Evolutionary conservation across 2,888 invertebrate species (phyloP).

Genomic region (Apantesis nais): DNA sequence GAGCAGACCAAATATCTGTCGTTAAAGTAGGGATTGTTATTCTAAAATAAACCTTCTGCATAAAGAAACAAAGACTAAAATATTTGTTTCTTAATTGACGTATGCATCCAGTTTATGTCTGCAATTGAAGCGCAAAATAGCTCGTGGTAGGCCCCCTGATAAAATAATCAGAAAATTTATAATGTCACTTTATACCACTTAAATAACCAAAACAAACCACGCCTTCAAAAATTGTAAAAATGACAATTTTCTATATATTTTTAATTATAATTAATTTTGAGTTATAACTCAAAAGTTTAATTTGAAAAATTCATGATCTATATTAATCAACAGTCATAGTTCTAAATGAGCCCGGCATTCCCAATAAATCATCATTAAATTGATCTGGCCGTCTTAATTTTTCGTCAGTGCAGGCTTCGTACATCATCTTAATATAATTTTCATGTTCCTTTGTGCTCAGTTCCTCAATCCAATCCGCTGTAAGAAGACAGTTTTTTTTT

Average conservation of each 20-base stretch:
- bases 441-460: slow-evolving; percentile 41
- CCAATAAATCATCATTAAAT: slow-evolving; percentile 58
- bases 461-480: slow-evolving; percentile 49
- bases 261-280: not conserved
- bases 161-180: too few species aligned
- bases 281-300: not conserved
- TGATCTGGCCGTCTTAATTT: slow-evolving; percentile 42
- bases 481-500: slow-evolving; percentile 28
- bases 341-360: slow-evolving; percentile 65
- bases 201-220: not conserved
- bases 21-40: too few species aligned
- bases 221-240: too few species aligned
- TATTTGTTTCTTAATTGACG: too few species aligned
- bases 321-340: slow-evolving; percentile 54
- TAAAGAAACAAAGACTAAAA: too few species aligned
- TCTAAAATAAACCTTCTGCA: too few species aligned
- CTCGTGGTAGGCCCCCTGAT: too few species aligned
- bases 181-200: too few species aligned
- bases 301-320: not conserved
- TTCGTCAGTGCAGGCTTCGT: slow-evolving; percentile 56
- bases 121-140: too few species aligned
- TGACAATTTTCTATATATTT: too few species aligned
- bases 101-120: too few species aligned
- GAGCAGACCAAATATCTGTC: too few species aligned
- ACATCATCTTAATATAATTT: slow-evolving; percentile 52